Evolutionary conservation across 2,888 invertebrate species (phyloP).

Genomic region (Spodoptera picta): DNA sequence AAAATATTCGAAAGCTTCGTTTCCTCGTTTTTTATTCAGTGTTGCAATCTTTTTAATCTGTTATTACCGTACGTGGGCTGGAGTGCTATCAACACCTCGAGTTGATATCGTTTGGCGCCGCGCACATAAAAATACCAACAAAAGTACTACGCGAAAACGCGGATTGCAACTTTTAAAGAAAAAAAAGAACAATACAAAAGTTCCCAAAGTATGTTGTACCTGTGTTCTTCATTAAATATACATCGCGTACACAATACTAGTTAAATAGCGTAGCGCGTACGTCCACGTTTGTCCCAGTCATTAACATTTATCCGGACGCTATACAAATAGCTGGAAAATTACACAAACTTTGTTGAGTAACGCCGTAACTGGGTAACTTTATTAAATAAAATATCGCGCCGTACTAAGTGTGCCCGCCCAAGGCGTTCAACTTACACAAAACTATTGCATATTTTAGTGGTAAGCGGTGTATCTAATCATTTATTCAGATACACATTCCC

Average conservation of each 20-base stretch:
- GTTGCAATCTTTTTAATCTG: slow-evolving; percentile 43
- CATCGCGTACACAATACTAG: slow-evolving; percentile 65
- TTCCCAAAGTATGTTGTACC: slow-evolving; percentile 27
- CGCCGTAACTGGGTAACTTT: slow-evolving; percentile 74
- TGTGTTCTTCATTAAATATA: slow-evolving; percentile 70
- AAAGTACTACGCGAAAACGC: neutral
- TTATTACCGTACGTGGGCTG: slow-evolving; percentile 33
- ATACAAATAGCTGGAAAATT: slow-evolving; percentile 74
- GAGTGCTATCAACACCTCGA: slow-evolving; percentile 30
- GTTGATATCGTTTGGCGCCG: slow-evolving; percentile 21
- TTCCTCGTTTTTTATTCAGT: slow-evolving; percentile 41
- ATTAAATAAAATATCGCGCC: slow-evolving; percentile 83
- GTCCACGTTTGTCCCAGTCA: slow-evolving; percentile 68
- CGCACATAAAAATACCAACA: slow-evolving; percentile 17
- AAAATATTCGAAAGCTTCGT: slow-evolving; percentile 15
- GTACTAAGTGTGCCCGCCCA: slow-evolving; percentile 76
- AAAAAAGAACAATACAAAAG: slow-evolving; percentile 23
- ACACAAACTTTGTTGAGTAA: slow-evolving; percentile 76
- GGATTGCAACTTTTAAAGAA: neutral
- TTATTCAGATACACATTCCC: slow-evolving; percentile 85
- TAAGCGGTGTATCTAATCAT: slow-evolving; percentile 81
- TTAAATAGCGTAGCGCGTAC: slow-evolving; percentile 65
- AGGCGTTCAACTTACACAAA: slow-evolving; percentile 86
- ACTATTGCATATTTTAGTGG: slow-evolving; percentile 86
- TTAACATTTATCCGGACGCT: slow-evolving; percentile 77